Conservation (phyloP, 2,797 vertebrate species). For the Anisognathus igniventris region DNA sequence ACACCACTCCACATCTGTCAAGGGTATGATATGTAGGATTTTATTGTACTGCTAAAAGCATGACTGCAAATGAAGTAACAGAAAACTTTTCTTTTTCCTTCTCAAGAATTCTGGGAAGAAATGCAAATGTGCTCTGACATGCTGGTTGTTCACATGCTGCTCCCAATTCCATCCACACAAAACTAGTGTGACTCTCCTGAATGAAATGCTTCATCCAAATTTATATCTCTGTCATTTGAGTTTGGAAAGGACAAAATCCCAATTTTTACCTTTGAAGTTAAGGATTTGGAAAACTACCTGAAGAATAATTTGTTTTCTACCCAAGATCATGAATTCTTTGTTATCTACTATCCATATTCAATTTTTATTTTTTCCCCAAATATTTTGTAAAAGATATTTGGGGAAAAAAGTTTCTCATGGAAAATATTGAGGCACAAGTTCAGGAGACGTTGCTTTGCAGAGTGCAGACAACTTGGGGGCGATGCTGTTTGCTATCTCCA, state of each 20-base stretch:
- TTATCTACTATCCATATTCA: not conserved
- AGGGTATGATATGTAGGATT: constrained; percentile 30
- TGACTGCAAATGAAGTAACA: not conserved
- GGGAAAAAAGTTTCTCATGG: not conserved
- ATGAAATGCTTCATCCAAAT: not conserved
- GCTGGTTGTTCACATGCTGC: not conserved
- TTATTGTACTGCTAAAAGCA: constrained; percentile 39
- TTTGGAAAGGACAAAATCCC: not conserved
- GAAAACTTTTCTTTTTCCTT: constrained; percentile 13
- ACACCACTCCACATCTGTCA: constrained; percentile 54
- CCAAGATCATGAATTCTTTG: not conserved
- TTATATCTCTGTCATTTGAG: not conserved
- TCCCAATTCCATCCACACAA: not conserved
- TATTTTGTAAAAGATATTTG: not conserved
- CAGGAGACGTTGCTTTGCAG: not conserved
- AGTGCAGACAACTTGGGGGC: not conserved
- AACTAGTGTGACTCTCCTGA: not conserved
- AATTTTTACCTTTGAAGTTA: not conserved
- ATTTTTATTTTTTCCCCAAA: not conserved
- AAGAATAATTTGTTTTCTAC: not conserved
- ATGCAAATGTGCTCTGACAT: not conserved
- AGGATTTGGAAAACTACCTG: not conserved
- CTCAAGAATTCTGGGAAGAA: not conserved
- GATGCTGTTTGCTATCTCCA: not conserved
- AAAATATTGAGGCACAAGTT: not conserved